Conservation (phyloP, 1,140 invertebrate species). For the Zaprionus capensis region DNA sequence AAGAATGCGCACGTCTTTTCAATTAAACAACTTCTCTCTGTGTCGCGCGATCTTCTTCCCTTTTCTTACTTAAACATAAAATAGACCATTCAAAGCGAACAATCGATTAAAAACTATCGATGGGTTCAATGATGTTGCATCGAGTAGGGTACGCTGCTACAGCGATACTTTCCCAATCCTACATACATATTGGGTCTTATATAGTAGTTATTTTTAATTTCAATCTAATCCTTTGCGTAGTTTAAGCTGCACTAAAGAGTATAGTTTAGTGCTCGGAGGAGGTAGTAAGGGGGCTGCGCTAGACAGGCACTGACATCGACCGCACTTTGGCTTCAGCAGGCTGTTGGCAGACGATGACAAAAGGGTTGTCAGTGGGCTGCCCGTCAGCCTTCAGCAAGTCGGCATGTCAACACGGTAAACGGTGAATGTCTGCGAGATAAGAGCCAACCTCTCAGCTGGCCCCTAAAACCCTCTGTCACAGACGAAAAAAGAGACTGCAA, state of each 20-base stretch:
- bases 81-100: too few species aligned
- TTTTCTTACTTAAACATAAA: too few species aligned
- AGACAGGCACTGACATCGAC: constrained; percentile 18
- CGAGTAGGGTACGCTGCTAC: too few species aligned
- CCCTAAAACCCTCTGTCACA: constrained; percentile 4
- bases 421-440: constrained; percentile 73
- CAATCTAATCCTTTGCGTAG: not conserved
- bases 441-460: constrained; percentile 20
- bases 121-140: too few species aligned
- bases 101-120: too few species aligned
- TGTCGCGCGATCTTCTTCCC: too few species aligned
- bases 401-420: constrained; percentile 74
- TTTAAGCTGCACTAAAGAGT: not conserved
- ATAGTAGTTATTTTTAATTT: not conserved
- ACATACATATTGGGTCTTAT: not conserved
- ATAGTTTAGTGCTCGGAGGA: not conserved
- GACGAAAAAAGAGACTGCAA: constrained; percentile 58
- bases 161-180: too few species aligned
- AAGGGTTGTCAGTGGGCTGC: constrained; percentile 60
- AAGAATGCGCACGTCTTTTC: too few species aligned
- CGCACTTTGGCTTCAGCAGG: not conserved
- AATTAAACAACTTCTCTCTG: too few species aligned
- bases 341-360: constrained; percentile 48
- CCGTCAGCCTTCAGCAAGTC: constrained; percentile 54
- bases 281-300: not conserved